Evolutionary conservation across 2,888 invertebrate genomes (phyloP).

Genomic region (Rhagophthalmus giganteus): DNA sequence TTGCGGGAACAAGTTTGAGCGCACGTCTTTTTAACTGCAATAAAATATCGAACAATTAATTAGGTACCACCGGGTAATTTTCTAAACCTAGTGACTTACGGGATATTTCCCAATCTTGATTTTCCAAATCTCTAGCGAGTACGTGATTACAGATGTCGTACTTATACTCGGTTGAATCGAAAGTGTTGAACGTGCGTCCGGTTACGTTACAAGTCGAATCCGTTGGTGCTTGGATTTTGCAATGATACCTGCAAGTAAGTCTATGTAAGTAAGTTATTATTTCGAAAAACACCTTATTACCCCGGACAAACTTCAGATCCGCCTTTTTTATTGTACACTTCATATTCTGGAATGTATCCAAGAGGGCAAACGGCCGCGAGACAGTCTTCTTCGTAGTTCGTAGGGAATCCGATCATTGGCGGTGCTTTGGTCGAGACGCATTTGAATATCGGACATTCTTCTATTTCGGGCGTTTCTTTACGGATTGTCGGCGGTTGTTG

Average conservation of each 20-base stretch:
- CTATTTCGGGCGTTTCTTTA: no score
- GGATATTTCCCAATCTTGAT: conserved; percentile 71
- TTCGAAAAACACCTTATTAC: conserved; percentile 25
- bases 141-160: conserved; percentile 83
- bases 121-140: conserved; percentile 68
- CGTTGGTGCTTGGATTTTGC: conserved; percentile 65
- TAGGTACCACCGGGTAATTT: neutral
- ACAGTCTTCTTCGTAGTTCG: conserved; percentile 35
- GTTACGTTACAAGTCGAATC: conserved; percentile 73
- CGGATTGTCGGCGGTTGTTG: no score
- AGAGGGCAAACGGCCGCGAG: conserved; percentile 61
- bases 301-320: conserved; percentile 40
- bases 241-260: conserved; percentile 43
- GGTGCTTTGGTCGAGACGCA: conserved; percentile 15
- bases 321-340: conserved; percentile 28
- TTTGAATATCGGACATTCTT: conserved; percentile 27
- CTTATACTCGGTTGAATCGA: conserved; percentile 77
- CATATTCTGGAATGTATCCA: conserved; percentile 54
- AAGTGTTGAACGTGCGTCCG: conserved; percentile 76
- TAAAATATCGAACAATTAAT: neutral
- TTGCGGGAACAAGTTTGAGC: conserved; percentile 64
- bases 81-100: no score
- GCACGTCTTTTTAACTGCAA: conserved; percentile 69
- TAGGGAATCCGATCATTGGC: neutral
- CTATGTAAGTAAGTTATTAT: neutral